Evolutionary conservation across 2,797 vertebrate genomes (phyloP).

Genomic region (Fistularia tabacaria): DNA sequence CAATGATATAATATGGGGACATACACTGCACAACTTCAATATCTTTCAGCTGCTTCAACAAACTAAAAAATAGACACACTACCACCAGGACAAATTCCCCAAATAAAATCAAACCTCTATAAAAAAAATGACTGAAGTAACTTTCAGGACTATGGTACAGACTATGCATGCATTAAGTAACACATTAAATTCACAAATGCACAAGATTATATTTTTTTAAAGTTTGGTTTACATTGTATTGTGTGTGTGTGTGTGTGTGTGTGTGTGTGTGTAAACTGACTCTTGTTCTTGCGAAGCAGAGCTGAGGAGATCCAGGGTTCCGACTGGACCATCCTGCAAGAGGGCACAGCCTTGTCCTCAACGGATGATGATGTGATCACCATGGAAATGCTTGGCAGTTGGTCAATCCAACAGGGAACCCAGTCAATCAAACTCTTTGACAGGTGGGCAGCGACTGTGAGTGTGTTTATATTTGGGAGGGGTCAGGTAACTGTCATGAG

Average conservation of each 20-base stretch:
- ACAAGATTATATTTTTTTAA: too few relatives aligned
- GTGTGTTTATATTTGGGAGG: not conserved
- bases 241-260: slow-evolving; percentile 15
- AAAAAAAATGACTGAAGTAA: not conserved
- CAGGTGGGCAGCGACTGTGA: slow-evolving; percentile 10
- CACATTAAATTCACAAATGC: not conserved
- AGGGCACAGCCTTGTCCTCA: slow-evolving; percentile 79
- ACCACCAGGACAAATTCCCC: not conserved
- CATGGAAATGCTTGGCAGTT: slow-evolving; percentile 76
- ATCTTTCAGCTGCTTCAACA: not conserved
- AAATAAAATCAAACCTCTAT: not conserved
- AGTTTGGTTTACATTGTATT: not conserved
- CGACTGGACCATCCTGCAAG: slow-evolving; percentile 83
- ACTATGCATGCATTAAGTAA: not conserved
- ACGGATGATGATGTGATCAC: slow-evolving; percentile 83
- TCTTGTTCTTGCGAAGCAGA: slow-evolving; percentile 82
- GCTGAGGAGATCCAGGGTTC: slow-evolving; percentile 80
- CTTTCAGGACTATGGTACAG: too few relatives aligned
- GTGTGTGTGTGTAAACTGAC: slow-evolving; percentile 69
- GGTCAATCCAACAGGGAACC: slow-evolving; percentile 69
- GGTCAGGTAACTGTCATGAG: slow-evolving; percentile 46
- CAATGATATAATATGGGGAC: not conserved
- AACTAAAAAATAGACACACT: not conserved
- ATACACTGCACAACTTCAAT: not conserved
- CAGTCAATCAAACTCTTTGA: slow-evolving; percentile 51